Conservation (phyloP, 2,113 vertebrate species). For the Amphiprion ocellaris region DNA sequence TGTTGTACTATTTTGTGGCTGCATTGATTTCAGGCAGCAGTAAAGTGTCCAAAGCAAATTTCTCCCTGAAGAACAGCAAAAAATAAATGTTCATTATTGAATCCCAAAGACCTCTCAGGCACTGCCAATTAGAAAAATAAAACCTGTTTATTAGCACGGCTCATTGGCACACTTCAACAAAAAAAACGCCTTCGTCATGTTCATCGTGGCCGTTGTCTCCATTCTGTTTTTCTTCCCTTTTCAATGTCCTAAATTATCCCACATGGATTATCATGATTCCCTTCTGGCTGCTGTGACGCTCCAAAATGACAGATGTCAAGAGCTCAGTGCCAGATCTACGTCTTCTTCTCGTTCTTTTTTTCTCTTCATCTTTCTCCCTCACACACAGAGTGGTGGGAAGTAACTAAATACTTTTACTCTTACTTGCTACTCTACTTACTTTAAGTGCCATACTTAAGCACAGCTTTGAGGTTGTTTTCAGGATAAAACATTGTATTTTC, state of each 20-base stretch:
- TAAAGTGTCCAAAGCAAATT: slow-evolving; percentile 37
- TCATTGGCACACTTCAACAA: slow-evolving; percentile 38
- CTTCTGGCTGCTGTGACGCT: slow-evolving; percentile 44
- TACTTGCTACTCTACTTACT: too few species aligned
- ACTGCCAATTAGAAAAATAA: slow-evolving; percentile 38
- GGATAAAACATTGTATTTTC: too few species aligned
- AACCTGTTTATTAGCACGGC: slow-evolving; percentile 34
- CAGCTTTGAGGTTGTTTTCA: too few species aligned
- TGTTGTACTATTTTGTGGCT: slow-evolving; percentile 18
- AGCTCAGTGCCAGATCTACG: slow-evolving; percentile 17
- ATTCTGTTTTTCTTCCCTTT: slow-evolving; percentile 4
- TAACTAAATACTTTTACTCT: too few species aligned
- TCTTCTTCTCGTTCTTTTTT: neutral
- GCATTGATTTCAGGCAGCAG: slow-evolving; percentile 45
- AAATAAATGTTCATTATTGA: slow-evolving; percentile 40
- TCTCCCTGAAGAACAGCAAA: slow-evolving; percentile 29
- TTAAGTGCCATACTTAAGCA: too few species aligned
- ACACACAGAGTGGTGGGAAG: neutral
- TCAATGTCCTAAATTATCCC: slow-evolving; percentile 63
- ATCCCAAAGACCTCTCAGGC: slow-evolving; percentile 21
- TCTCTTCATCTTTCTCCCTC: neutral
- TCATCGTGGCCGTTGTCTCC: neutral
- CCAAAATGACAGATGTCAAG: slow-evolving; percentile 63
- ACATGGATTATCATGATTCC: slow-evolving; percentile 52
- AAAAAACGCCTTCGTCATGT: slow-evolving; percentile 20